A percentile compares a stretch with the other conserved stretches of the same genome.
phyloP scores from a whole-genome alignment of 2,888 invertebrate genomes.

The Mamestra brassicae region DNA sequence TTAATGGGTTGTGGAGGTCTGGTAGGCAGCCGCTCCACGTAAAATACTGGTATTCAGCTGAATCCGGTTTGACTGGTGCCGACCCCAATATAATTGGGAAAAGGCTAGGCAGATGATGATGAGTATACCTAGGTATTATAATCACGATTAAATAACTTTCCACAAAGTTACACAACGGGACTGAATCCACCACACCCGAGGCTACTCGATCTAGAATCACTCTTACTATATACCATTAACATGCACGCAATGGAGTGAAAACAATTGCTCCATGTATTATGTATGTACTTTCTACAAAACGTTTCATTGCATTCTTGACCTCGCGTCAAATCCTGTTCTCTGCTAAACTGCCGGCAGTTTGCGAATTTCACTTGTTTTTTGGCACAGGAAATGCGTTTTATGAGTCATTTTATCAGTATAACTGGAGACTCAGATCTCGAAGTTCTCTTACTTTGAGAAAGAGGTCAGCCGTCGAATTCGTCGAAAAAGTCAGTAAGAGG shows the following conservation, averaged over 20 bases:
- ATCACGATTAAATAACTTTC: too few relatives aligned
- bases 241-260: constrained; percentile 85
- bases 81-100: too few relatives aligned
- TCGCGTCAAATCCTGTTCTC: constrained; percentile 63
- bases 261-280: constrained; percentile 79
- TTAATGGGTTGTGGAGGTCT: too few relatives aligned
- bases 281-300: constrained; percentile 65
- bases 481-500: too few relatives aligned
- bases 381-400: not conserved
- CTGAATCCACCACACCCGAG: not conserved
- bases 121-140: too few relatives aligned
- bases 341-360: constrained; percentile 14
- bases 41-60: too few relatives aligned
- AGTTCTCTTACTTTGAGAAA: too few relatives aligned
- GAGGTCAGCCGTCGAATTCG: too few relatives aligned
- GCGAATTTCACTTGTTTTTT: constrained; percentile 52
- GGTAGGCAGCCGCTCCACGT: too few relatives aligned
- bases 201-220: constrained; percentile 71
- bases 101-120: too few relatives aligned
- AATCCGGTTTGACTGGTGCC: too few relatives aligned
- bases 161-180: constrained; percentile 16
- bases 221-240: constrained; percentile 79
- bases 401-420: not conserved
- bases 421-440: too few relatives aligned
- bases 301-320: constrained; percentile 71